Percentiles rank a stretch among this genome's conserved stretches.
phyloP scores from a whole-genome alignment of 2,888 invertebrate genomes.

The Apamea epomidion region DNA sequence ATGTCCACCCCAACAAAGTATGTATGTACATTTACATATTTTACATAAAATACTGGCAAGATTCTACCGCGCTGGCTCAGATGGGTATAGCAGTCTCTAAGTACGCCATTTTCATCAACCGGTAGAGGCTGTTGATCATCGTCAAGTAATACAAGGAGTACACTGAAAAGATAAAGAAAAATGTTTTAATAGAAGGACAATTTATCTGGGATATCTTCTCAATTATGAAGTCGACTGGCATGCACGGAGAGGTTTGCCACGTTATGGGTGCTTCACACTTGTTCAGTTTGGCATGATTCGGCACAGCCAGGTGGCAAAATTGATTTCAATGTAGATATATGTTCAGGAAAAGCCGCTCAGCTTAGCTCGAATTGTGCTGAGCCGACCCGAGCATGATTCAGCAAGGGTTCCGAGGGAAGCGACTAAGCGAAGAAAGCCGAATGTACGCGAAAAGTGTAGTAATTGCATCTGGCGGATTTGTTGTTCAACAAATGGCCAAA shows the following conservation, averaged over 20 bases:
- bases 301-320: background rate
- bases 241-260: background rate
- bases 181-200: background rate
- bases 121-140: constrained; percentile 83
- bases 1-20: background rate
- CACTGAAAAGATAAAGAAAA: constrained; percentile 74
- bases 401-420: background rate
- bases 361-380: background rate
- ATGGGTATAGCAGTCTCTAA: constrained; percentile 83
- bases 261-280: background rate
- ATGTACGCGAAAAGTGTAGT: background rate
- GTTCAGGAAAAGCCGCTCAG: background rate
- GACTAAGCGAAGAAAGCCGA: background rate
- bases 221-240: background rate
- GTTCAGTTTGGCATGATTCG: too few relatives aligned
- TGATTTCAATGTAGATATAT: too few relatives aligned
- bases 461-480: background rate
- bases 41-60: constrained; percentile 27
- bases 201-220: background rate
- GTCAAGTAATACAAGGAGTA: constrained; percentile 83
- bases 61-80: constrained; percentile 62
- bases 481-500: background rate
- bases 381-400: background rate
- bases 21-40: background rate
- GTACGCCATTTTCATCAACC: constrained; percentile 82